A percentile compares a stretch with the other conserved stretches of the same genome.
Evolutionary conservation across 2,888 invertebrate species (phyloP).

Genomic region (Phlogophora meticulosa): DNA sequence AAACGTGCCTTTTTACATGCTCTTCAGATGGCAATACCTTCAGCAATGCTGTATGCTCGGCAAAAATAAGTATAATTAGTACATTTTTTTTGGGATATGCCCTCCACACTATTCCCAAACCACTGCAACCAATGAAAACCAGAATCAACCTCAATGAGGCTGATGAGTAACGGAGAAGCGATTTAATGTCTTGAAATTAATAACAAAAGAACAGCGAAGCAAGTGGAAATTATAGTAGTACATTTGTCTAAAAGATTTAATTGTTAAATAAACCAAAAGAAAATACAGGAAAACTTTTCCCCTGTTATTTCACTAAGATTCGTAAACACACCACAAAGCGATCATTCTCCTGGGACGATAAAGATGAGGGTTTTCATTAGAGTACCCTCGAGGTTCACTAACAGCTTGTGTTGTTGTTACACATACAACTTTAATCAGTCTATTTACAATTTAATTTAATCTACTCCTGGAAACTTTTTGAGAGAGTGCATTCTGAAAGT

Average conservation of each 20-base stretch:
- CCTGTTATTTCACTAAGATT: slow-evolving; percentile 44
- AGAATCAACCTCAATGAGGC: too few relatives aligned
- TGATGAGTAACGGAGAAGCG: too few relatives aligned
- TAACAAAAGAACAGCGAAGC: too few relatives aligned
- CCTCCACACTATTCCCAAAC: too few relatives aligned
- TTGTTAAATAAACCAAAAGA: slow-evolving; percentile 20
- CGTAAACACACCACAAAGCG: slow-evolving; percentile 64
- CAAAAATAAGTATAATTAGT: not conserved
- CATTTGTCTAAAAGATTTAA: slow-evolving; percentile 1
- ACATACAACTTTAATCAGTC: slow-evolving; percentile 40
- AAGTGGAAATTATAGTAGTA: too few relatives aligned
- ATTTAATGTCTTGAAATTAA: too few relatives aligned
- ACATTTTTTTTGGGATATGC: too few relatives aligned
- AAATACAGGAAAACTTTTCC: slow-evolving; percentile 16
- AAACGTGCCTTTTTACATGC: too few relatives aligned
- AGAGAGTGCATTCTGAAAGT: too few relatives aligned
- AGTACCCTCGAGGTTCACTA: slow-evolving; percentile 46
- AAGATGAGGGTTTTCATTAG: slow-evolving; percentile 62
- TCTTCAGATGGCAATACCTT: not conserved
- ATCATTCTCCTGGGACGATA: slow-evolving; percentile 67
- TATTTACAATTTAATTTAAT: slow-evolving; percentile 31
- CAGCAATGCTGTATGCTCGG: not conserved
- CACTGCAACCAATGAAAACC: too few relatives aligned
- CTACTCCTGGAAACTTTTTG: not conserved
- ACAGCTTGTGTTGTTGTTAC: slow-evolving; percentile 39